Evolutionary conservation across 1,140 invertebrate genomes (phyloP).

Genomic region (Drosophila sp.): DNA sequence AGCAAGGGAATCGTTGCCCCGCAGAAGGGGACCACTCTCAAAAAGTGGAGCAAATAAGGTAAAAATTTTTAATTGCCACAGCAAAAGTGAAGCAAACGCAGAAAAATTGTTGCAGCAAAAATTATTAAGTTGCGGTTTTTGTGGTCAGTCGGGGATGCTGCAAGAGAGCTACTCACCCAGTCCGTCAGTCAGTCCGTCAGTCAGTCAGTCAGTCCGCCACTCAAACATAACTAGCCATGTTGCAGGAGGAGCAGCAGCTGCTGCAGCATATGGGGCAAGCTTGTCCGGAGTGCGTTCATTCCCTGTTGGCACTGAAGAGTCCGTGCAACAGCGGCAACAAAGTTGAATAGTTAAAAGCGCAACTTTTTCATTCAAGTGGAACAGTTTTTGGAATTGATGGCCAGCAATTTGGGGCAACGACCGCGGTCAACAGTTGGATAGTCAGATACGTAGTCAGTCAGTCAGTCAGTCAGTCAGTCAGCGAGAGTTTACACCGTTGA

Average conservation of each 20-base stretch:
- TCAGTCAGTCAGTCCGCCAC: slow-evolving; percentile 2
- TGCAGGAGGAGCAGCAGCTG: neutral
- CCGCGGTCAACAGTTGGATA: slow-evolving; percentile 15
- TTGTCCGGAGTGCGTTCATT: neutral
- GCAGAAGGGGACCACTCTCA: slow-evolving; percentile 18
- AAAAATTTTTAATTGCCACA: slow-evolving; percentile 81
- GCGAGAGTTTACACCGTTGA: neutral
- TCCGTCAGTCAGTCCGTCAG: neutral
- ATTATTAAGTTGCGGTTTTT: slow-evolving; percentile 76
- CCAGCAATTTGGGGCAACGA: slow-evolving; percentile 39
- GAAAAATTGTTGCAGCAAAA: slow-evolving; percentile 62
- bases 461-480: too few species aligned
- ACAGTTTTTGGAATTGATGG: slow-evolving; percentile 38
- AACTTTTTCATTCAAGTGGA: slow-evolving; percentile 37
- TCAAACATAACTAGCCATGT: slow-evolving; percentile 14
- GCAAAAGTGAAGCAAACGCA: slow-evolving; percentile 46
- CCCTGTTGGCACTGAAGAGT: neutral
- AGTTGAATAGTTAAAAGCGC: slow-evolving; percentile 45
- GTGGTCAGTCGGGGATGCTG: slow-evolving; percentile 15
- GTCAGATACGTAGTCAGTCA: neutral
- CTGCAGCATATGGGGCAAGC: neutral
- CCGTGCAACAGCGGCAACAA: slow-evolving; percentile 25
- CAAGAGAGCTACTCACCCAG: slow-evolving; percentile 2
- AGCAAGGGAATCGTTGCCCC: slow-evolving; percentile 4
- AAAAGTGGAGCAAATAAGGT: slow-evolving; percentile 81